A percentile compares a stretch with the other conserved stretches of the same genome.
These are phyloP conservation scores for Gallinago stenura DNA, from an alignment of 2,797 vertebrate species.

Conservation along the genomic window DNA sequence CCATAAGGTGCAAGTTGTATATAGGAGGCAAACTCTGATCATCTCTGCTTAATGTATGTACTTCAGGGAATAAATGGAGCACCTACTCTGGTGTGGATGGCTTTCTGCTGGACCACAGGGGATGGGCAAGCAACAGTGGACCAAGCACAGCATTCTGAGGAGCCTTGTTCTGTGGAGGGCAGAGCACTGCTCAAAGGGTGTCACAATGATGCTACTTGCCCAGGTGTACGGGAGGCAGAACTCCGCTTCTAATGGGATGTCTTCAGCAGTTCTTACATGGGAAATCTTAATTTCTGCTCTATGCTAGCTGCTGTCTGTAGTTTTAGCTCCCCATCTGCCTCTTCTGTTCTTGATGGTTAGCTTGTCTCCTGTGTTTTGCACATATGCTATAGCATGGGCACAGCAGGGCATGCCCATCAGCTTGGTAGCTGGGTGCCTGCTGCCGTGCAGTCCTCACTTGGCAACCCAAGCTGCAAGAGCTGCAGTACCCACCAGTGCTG, in stretches of 20 bases:
- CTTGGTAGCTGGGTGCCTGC: background rate
- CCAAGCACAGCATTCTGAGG: background rate
- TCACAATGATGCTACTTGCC: background rate
- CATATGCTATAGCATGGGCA: background rate
- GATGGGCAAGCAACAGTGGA: background rate
- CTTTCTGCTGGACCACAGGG: background rate
- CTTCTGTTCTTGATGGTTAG: background rate
- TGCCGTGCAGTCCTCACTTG: background rate
- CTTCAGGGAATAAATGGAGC: background rate
- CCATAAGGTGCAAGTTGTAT: background rate
- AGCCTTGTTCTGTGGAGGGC: background rate
- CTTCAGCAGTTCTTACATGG: background rate
- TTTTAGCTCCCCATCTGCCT: background rate
- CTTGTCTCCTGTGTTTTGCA: background rate
- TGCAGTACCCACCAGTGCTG: background rate
- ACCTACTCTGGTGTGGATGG: background rate
- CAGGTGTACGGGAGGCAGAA: background rate
- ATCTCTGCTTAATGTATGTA: background rate
- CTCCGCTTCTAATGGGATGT: background rate
- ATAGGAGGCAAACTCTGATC: background rate
- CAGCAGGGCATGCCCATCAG: background rate
- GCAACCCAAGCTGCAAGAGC: background rate
- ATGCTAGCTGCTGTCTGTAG: background rate
- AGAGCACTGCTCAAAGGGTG: background rate
- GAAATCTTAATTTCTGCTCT: background rate